phyloP scores from a whole-genome alignment of 2,797 vertebrate genomes.

The Phoebastria nigripes region DNA sequence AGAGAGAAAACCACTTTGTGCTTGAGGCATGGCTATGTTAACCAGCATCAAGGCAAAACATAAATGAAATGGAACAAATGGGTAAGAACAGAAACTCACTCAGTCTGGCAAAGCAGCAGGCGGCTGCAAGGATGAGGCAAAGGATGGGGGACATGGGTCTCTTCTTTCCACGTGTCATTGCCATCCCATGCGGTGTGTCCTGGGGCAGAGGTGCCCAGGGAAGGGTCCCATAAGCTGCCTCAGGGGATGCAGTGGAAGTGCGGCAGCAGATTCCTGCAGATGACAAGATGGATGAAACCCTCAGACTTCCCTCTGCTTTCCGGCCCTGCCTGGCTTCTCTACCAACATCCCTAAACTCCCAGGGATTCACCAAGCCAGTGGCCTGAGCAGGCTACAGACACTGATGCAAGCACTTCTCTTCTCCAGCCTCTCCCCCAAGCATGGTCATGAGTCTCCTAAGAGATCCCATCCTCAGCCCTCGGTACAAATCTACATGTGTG shows the following conservation, averaged over 20 bases:
- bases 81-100: constrained; percentile 63
- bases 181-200: constrained; percentile 50
- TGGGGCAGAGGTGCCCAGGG: constrained; percentile 23
- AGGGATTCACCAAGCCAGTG: rapidly evolving
- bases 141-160: constrained; percentile 25
- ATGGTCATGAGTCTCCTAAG: rapidly evolving
- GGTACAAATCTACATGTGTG: not conserved
- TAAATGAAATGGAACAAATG: not conserved
- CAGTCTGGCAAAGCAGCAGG: constrained; percentile 62
- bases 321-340: not conserved
- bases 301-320: not conserved
- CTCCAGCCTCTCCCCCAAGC: not conserved
- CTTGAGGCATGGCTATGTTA: not conserved
- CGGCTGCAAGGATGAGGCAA: constrained; percentile 51
- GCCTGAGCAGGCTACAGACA: not conserved
- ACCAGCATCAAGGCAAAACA: not conserved
- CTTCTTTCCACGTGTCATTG: constrained; percentile 37
- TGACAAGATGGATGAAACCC: not conserved
- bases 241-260: not conserved
- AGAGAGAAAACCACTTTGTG: not conserved
- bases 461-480: not conserved
- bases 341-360: not conserved
- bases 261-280: not conserved
- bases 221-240: constrained; percentile 70
- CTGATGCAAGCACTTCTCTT: not conserved